Conservation (phyloP, 2,113 vertebrate species). For the Calidris pygmaea region DNA sequence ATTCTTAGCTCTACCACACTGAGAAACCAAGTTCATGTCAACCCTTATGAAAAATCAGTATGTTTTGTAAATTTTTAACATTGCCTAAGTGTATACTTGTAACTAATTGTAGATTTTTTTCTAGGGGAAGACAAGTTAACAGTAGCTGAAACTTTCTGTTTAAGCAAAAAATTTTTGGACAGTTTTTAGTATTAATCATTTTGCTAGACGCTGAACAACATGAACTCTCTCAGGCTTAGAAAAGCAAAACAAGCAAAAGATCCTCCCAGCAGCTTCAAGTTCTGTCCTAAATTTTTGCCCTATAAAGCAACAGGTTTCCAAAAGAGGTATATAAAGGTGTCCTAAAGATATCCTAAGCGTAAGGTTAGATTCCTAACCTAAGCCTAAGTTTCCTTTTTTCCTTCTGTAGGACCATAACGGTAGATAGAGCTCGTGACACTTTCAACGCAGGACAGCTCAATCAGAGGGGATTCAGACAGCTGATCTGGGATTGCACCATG, state of each 20-base stretch:
- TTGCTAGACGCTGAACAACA: background rate
- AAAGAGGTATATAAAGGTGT: background rate
- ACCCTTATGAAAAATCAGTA: background rate
- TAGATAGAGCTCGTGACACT: background rate
- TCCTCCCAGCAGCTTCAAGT: background rate
- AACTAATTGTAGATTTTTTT: background rate
- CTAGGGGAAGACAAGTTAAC: background rate
- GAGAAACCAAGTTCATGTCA: background rate
- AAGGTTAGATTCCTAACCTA: background rate
- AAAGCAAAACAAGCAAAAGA: background rate
- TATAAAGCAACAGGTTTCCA: background rate
- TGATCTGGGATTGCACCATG: background rate
- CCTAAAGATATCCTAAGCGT: background rate
- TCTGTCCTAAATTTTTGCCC: background rate
- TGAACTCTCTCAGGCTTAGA: background rate
- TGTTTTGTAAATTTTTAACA: background rate
- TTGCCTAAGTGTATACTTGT: background rate
- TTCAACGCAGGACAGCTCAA: background rate
- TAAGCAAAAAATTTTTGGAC: background rate
- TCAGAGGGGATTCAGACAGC: background rate
- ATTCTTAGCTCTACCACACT: background rate
- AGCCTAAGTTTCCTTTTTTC: background rate
- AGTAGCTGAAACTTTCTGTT: background rate
- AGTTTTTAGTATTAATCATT: background rate
- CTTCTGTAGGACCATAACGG: background rate